Evolutionary conservation across 92 coral and sea anemone species (phyloP), one percentile per base, ranked within the genome.

Genomic region (Porites evermanni): DNA sequence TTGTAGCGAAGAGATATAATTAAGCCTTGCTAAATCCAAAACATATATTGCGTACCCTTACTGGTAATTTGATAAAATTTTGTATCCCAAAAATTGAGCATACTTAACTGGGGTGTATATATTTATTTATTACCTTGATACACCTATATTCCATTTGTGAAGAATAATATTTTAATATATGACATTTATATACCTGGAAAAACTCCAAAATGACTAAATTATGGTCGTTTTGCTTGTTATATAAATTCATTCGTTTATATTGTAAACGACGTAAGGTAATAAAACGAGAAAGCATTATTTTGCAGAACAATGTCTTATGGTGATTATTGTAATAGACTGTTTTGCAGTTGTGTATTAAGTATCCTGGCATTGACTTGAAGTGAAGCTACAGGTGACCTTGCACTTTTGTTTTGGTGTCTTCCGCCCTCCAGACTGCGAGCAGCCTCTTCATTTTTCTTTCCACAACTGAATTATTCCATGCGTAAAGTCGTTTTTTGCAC

Each of bases 151-250:
- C 87, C 87, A 83, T 73, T 83, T 83, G 79, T 83, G 80, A 74
- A 83, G 80, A 83, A 83, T 83, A 83, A 72, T 83, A 83, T 83
- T 83, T 83, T 83, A 83, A 83, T 83, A 83, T 83, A 83, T 83
- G 72, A 63, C 87, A 83, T 83, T 83, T 50, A 73, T 51, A 73
- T 38, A 63, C 51, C 64, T 16, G 64, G 80, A 83, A 21, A 73
- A 74, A 11, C 74, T 64, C 72, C 69, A 61, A 53, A 67, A 70
- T 56, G 85, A 53, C 85, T 24, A 54, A 47, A 14, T 64, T 23
- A 53, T 18, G 67, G 85, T 82, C 87, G 26, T 47, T 23, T 44
- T 51, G 66, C 74, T 83, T 83, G 80, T 64, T 83, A 83, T 74
- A 61, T 83, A 83, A 83, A 83, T 73, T 73, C 74, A 21, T 74